Evolutionary conservation across 2,113 vertebrate genomes (phyloP).

Genomic region (Bufo bufo): DNA sequence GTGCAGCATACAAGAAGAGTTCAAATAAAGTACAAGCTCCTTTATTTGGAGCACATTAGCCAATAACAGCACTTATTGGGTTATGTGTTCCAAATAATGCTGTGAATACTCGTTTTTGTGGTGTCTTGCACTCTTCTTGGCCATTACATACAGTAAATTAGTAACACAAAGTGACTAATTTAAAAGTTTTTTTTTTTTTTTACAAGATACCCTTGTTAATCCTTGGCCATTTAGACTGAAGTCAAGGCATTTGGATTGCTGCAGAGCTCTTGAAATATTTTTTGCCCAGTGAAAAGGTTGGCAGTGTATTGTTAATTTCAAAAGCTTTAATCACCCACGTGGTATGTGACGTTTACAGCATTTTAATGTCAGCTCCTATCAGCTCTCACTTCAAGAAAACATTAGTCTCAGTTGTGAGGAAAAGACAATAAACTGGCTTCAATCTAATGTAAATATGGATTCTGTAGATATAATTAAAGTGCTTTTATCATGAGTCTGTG

Average conservation of each 20-base stretch:
- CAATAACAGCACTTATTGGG: too few relatives aligned
- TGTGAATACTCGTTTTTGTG: too few relatives aligned
- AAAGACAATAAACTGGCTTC: background rate
- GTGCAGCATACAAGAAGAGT: too few relatives aligned
- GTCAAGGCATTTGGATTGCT: background rate
- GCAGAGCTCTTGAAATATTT: background rate
- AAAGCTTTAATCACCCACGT: background rate
- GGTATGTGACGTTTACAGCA: slow-evolving; percentile 10
- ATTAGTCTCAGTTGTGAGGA: slow-evolving; percentile 53
- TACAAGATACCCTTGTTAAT: background rate
- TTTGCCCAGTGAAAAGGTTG: background rate
- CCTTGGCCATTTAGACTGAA: background rate
- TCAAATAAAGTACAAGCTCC: too few relatives aligned
- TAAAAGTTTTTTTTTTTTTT: background rate
- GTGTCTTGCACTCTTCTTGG: too few relatives aligned
- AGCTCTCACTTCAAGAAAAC: slow-evolving; percentile 36
- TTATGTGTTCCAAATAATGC: too few relatives aligned
- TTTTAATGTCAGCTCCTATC: slow-evolving; percentile 24
- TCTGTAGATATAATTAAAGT: slow-evolving; percentile 50
- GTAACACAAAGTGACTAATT: too few relatives aligned
- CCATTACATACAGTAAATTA: background rate
- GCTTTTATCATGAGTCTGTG: slow-evolving; percentile 46
- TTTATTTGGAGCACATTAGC: too few relatives aligned
- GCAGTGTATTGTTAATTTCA: background rate
- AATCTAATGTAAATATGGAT: slow-evolving; percentile 49